Percentiles rank a stretch among this genome's conserved stretches.
phyloP scores from a whole-genome alignment of 2,797 vertebrate genomes.

The Chiroxiphia lanceolata region DNA sequence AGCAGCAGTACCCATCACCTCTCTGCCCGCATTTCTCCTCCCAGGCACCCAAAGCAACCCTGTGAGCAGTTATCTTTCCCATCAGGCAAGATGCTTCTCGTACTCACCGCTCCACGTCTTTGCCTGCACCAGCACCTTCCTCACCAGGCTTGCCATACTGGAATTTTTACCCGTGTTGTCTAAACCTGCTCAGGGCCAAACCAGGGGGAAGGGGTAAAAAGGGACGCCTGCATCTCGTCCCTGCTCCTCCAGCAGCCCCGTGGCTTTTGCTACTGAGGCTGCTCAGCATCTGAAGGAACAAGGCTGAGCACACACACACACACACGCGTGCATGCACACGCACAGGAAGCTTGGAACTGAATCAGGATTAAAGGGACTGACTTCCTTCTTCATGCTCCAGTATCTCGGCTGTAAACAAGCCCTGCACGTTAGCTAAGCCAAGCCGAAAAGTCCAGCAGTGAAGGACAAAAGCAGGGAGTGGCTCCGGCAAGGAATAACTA shows the following conservation, averaged over 20 bases:
- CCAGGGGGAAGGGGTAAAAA: not conserved
- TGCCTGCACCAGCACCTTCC: conserved; percentile 60
- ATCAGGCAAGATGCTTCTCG: not conserved
- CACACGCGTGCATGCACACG: not conserved
- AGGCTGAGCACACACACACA: not conserved
- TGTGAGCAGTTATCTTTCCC: not conserved
- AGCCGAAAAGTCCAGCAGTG: conserved; percentile 36
- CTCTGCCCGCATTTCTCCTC: not conserved
- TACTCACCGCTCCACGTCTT: conserved; percentile 48
- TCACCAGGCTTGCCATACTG: conserved; percentile 61
- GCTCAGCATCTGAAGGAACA: not conserved
- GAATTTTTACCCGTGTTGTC: not conserved
- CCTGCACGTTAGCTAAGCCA: not conserved
- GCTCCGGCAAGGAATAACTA: conserved; percentile 47
- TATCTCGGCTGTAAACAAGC: conserved; percentile 42
- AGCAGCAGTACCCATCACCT: not conserved
- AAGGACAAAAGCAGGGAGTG: conserved; percentile 64
- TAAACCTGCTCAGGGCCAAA: conserved; percentile 38
- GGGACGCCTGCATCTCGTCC: not conserved
- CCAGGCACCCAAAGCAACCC: not conserved
- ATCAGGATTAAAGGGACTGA: not conserved
- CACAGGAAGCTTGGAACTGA: conserved; percentile 50
- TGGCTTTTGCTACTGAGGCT: not conserved
- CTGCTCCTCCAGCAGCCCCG: not conserved
- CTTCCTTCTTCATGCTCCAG: conserved; percentile 55